Percentiles rank a stretch among this genome's conserved stretches.
These are phyloP conservation scores for Calliphora vicina DNA, from an alignment of 1,140 invertebrate species.

Conservation along the genomic window DNA sequence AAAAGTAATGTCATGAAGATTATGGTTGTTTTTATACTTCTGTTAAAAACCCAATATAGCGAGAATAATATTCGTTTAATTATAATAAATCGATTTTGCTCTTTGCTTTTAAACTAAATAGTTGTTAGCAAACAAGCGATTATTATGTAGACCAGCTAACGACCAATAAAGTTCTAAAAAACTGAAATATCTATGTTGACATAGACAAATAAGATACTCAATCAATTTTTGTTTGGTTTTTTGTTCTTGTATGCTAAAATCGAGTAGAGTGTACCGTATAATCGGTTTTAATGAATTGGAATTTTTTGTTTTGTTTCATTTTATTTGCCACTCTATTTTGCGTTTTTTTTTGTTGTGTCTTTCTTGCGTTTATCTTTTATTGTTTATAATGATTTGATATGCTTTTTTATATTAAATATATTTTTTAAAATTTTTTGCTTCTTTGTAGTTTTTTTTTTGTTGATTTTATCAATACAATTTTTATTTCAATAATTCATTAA, in stretches of 20 bases:
- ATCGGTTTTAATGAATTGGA: not conserved
- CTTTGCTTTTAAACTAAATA: not conserved
- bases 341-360: not conserved
- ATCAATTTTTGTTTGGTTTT: not conserved
- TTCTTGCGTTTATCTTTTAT: not conserved
- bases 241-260: not conserved
- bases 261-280: not conserved
- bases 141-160: not conserved
- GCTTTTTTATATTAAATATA: not conserved
- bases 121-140: not conserved
- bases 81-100: not conserved
- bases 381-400: not conserved
- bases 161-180: not conserved
- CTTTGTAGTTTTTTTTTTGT: no score
- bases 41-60: no score
- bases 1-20: no score
- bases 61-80: no score
- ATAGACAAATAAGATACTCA: not conserved
- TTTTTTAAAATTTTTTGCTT: no score
- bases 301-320: constrained; percentile 1
- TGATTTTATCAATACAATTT: not conserved
- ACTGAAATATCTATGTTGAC: not conserved
- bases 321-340: not conserved
- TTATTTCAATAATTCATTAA: constrained; percentile 20
- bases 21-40: no score